These are phyloP conservation scores for Torymus texanus DNA, from an alignment of 2,888 invertebrate genomes.

Conservation along the genomic window DNA sequence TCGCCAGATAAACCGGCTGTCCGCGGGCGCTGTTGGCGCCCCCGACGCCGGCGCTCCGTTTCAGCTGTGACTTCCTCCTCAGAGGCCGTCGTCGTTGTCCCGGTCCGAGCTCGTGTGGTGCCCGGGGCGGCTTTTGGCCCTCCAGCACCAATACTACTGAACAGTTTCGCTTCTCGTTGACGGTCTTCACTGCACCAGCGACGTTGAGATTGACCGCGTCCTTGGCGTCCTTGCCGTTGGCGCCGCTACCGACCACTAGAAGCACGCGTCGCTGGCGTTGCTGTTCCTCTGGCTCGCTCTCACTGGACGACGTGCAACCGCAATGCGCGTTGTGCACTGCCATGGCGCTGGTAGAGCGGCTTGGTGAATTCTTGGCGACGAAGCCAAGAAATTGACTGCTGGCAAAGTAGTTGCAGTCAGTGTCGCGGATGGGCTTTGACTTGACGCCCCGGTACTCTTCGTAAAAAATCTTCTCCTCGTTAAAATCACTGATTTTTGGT, in stretches of 20 bases:
- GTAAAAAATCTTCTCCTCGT: conserved; percentile 72
- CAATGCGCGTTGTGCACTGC: conserved; percentile 19
- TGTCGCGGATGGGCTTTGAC: conserved; percentile 13
- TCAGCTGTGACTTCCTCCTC: conserved; percentile 69
- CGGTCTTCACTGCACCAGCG: conserved; percentile 17
- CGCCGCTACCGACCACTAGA: conserved; percentile 54
- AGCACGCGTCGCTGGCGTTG: conserved; percentile 46
- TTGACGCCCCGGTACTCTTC: conserved; percentile 65
- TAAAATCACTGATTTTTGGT: conserved; percentile 73
- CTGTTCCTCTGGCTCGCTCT: conserved; percentile 66
- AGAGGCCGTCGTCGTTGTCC: conserved; percentile 66
- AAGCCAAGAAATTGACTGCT: conserved; percentile 70
- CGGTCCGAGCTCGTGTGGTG: conserved; percentile 33
- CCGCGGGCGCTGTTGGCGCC: conserved; percentile 56
- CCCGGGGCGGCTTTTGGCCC: conserved; percentile 47
- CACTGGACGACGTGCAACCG: conserved; percentile 66
- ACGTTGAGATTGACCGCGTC: conserved; percentile 33
- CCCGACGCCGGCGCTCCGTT: conserved; percentile 7
- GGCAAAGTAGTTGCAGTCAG: conserved; percentile 68
- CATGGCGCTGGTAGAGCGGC: background rate
- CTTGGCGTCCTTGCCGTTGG: conserved; percentile 46
- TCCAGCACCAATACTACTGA: conserved; percentile 59
- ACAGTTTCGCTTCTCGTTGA: conserved; percentile 49
- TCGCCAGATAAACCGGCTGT: conserved; percentile 72
- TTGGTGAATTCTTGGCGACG: conserved; percentile 62